Evolutionary conservation across 2,888 invertebrate genomes (phyloP).

Genomic region (Conchocele bisecta): DNA sequence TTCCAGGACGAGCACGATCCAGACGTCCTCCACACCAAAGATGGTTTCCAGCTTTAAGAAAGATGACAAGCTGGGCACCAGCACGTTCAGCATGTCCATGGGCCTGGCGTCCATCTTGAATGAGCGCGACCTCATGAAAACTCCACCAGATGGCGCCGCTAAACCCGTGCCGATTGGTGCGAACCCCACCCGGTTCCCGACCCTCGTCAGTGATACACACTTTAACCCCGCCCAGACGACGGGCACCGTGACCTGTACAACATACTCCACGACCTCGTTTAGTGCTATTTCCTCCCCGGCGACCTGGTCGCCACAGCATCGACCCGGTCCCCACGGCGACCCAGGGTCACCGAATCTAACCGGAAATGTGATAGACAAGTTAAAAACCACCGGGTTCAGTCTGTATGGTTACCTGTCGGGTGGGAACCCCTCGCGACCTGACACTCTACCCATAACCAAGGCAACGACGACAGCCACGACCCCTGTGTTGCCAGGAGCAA

Average conservation of each 20-base stretch:
- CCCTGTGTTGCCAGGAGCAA: slow-evolving; percentile 17
- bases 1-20: slow-evolving; percentile 42
- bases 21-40: slow-evolving; percentile 49
- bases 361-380: slow-evolving; percentile 59
- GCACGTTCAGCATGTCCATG: slow-evolving; percentile 89
- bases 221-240: slow-evolving; percentile 37
- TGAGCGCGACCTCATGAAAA: slow-evolving; percentile 86
- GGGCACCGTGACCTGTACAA: slow-evolving; percentile 28
- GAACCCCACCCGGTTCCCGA: slow-evolving; percentile 49
- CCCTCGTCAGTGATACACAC: slow-evolving; percentile 51
- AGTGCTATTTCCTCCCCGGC: slow-evolving; percentile 36
- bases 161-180: slow-evolving; percentile 10
- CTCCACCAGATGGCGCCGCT: slow-evolving; percentile 80
- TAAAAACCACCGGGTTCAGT: slow-evolving; percentile 69
- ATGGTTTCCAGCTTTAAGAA: slow-evolving; percentile 36
- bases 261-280: slow-evolving; percentile 49
- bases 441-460: slow-evolving; percentile 9
- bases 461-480: slow-evolving; percentile 20
- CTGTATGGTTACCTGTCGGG: slow-evolving; percentile 63
- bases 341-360: slow-evolving; percentile 12
- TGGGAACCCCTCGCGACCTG: slow-evolving; percentile 32
- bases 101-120: slow-evolving; percentile 91
- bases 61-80: slow-evolving; percentile 75
- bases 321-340: slow-evolving; percentile 8
- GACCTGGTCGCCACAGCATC: slow-evolving; percentile 13